Evolutionary conservation across 2,888 invertebrate genomes (phyloP), one percentile per base, ranked within the genome.

Genomic region (Steinernema scapterisci): DNA sequence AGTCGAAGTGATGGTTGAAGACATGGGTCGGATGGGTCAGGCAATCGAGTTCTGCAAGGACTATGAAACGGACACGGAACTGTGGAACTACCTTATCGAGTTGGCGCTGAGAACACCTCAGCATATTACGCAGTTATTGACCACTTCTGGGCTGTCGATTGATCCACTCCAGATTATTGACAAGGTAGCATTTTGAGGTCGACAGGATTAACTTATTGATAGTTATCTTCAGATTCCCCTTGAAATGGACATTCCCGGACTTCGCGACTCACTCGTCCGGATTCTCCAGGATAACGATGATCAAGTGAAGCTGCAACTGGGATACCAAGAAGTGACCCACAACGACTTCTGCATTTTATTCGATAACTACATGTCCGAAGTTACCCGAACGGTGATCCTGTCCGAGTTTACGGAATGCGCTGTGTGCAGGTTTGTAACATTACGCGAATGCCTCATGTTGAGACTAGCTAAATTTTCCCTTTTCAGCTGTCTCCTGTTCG

Each of bases 281-380:
- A 78, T 86, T 25, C 76, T 86, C 89, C 93, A 93, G 84, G 97
- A 97, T 88, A 97, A 95, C 88, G 94, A 94, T 87, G 90, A 96
- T 76, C 95, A 96, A 89, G 92, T 92, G n/a, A 71, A 72, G 23
- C 48, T 84, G 52, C 78, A 83, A 31, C 63, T 71, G 23, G 82
- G 75, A 46, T 83, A 77, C 31, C 73, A 76, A 31, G 27, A 51
- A 23, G 72, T 75, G 6, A 71, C 73, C 13, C 31, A 54, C 31
- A 48, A 63, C 6, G 80, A 81, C 46, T 54, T 77, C 9, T 72
- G 74, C 21, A 43, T 27, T 13, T 45, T 77, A 5, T 76, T 77
- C 54, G 52, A 70, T 23, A 70, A 77, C 3, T 63, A 63, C 23
- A 71, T 63, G 16, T n/a, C 13, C 16, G 51, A 56, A 21, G 56